These are phyloP conservation scores for Vireo altiloquus DNA, from an alignment of 2,113 vertebrate species.

Conservation along the genomic window DNA sequence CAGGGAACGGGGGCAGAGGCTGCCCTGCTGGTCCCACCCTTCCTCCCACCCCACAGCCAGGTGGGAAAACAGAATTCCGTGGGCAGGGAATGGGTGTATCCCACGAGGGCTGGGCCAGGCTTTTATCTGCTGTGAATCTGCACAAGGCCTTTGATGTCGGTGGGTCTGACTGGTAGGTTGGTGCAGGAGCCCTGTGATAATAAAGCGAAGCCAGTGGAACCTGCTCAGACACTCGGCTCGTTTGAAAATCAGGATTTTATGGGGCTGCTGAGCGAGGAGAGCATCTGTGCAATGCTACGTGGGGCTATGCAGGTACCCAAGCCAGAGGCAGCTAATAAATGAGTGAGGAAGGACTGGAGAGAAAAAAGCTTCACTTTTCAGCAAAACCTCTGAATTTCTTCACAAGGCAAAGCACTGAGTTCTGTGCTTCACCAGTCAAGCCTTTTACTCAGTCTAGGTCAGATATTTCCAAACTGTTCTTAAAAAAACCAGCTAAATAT, in stretches of 20 bases:
- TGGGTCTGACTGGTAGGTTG: neutral
- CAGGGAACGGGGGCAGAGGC: neutral
- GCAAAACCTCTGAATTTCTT: neutral
- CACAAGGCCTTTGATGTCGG: neutral
- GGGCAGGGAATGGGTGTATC: slow-evolving; percentile 29
- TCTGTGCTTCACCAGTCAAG: neutral
- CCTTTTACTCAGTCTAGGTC: neutral
- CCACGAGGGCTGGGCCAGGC: neutral
- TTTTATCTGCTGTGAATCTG: slow-evolving; percentile 40
- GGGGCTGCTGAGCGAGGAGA: neutral
- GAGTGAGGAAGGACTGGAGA: neutral
- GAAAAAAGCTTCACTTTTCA: neutral
- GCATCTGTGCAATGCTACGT: neutral
- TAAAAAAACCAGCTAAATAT: neutral
- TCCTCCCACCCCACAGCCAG: neutral
- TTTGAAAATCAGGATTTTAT: slow-evolving; percentile 3
- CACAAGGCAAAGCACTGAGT: neutral
- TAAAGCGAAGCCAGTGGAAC: slow-evolving; percentile 44
- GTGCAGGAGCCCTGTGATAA: neutral
- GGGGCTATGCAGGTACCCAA: neutral
- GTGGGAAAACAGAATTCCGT: neutral
- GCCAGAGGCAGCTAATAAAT: neutral
- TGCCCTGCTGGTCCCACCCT: neutral
- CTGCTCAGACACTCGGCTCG: neutral
- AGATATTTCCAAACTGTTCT: neutral